Percentiles rank a stretch among this genome's conserved stretches.
These are phyloP conservation scores for Brachionus sp. DNA, from an alignment of 1,140 invertebrate species.

Conservation along the genomic window DNA sequence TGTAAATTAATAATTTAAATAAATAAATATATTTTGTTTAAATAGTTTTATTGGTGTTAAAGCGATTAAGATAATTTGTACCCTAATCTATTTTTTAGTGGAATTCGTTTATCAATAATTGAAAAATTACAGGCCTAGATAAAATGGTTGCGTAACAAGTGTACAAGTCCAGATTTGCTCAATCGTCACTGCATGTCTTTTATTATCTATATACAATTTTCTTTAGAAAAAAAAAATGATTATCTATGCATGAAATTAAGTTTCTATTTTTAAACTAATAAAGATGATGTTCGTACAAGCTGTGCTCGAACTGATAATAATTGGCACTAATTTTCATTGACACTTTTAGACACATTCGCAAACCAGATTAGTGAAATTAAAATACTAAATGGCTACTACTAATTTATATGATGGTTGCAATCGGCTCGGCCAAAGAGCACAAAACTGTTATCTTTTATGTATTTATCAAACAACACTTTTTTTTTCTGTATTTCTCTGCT, in stretches of 20 bases:
- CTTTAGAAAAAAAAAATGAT: background rate
- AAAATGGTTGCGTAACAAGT: conserved; percentile 14
- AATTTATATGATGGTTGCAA: conserved; percentile 3
- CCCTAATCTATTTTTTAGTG: background rate
- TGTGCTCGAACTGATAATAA: background rate
- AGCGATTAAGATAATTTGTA: conserved; percentile 35
- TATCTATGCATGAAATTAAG: background rate
- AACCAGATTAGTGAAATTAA: background rate
- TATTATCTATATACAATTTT: background rate
- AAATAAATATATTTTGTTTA: background rate
- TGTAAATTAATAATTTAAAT: background rate
- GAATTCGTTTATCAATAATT: conserved; percentile 43
- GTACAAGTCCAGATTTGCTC: background rate
- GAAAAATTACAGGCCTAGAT: conserved; percentile 25
- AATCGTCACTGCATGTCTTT: background rate
- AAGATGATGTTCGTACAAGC: background rate
- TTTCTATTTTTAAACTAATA: background rate
- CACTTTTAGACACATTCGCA: background rate
- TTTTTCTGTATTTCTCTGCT: background rate
- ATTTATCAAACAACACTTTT: conserved; percentile 33
- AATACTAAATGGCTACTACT: background rate
- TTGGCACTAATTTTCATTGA: background rate
- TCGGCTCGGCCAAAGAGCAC: conserved; percentile 4
- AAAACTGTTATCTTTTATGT: conserved; percentile 37
- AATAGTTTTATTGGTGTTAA: background rate